These are phyloP conservation scores for Leptopilina clavipes DNA, from an alignment of 1,140 invertebrate species.

Conservation along the genomic window DNA sequence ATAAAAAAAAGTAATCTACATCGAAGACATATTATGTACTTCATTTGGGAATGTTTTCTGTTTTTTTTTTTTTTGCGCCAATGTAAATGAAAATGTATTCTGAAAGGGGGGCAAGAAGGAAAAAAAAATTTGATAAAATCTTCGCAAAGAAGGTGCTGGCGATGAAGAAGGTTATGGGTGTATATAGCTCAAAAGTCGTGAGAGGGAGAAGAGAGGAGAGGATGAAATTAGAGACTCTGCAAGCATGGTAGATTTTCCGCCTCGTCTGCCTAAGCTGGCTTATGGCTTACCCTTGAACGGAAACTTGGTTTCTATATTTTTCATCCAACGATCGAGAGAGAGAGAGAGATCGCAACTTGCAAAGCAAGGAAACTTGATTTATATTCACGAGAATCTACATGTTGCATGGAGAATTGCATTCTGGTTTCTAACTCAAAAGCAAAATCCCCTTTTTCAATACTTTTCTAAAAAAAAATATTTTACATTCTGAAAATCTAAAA, in stretches of 20 bases:
- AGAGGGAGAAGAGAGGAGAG: not conserved
- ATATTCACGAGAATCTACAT: conserved; percentile 2
- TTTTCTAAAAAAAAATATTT: no score
- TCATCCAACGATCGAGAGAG: conserved; percentile 4
- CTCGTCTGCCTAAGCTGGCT: conserved; percentile 13
- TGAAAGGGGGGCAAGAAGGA: not conserved
- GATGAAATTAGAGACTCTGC: conserved; percentile 15
- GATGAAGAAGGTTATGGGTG: conserved; percentile 10
- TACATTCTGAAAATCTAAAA: no score
- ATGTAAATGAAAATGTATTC: conserved; percentile 19
- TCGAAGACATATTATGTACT: no score
- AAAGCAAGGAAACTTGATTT: conserved; percentile 12
- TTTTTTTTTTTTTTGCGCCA: not conserved
- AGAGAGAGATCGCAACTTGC: not conserved
- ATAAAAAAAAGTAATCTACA: no score
- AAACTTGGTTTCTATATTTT: conserved; percentile 20
- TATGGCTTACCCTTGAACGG: conserved; percentile 18
- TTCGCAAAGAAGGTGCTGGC: not conserved
- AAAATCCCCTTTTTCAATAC: no score
- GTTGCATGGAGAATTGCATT: not conserved
- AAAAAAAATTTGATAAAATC: conserved; percentile 17
- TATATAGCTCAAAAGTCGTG: conserved; percentile 7
- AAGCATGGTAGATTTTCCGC: conserved; percentile 14
- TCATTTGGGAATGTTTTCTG: no score
- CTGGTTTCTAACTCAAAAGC: not conserved